Base-by-base conservation (phyloP, 2,888 invertebrate species). In the Leucozona laternaria region DNA sequence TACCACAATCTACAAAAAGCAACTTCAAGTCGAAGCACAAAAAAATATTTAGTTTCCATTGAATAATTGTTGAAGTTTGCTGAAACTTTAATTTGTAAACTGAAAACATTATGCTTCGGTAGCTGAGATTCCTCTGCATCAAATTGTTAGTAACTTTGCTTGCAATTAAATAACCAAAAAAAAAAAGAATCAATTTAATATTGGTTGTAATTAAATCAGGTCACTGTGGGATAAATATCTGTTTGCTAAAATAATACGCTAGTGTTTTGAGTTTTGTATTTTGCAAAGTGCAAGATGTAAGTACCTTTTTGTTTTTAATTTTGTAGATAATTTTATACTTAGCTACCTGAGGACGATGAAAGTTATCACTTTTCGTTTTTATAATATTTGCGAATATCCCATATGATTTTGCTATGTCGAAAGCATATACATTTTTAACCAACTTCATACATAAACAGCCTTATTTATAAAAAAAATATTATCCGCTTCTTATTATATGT, bases 21-120 rank as follows among this genome's bases (percentile, higher is more conserved):
- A 62, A 68, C 73, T 43, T 37, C 13, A 68, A 20, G 10, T 73
- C 58, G n/a, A 73, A 45, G 40, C 66, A 34, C 66, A 34, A 68
- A 64, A 78, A 20, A 53, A 58, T 60, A 62, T 48, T 48, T 45
- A 34, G 6, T 73, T 64, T 57, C 25, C 34, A 62, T 62, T 62
- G 62, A 62, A 25, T 66, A 48, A 48, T 31, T n/a, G 58, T 48
- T 73, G 28, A 72, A 78, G 48, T 79, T 72, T 40, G 22, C 43
- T 57, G 48, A 17, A 82, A 82, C 50, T 72, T 82, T 71, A 64
- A 64, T 81, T 80, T 48, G 37, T 70, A 31, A 77, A 81, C 64
- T 66, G 64, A 57, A 72, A 66, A 43, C 66, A 37, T 53, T 64
- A 64, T 60, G 64, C 50, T 22, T 37, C 31, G 15, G 60, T 78